Percentiles rank a stretch among this genome's conserved stretches.
phyloP scores from a whole-genome alignment of 2,888 invertebrate species.

The Acanthacorydalis orientalis region DNA sequence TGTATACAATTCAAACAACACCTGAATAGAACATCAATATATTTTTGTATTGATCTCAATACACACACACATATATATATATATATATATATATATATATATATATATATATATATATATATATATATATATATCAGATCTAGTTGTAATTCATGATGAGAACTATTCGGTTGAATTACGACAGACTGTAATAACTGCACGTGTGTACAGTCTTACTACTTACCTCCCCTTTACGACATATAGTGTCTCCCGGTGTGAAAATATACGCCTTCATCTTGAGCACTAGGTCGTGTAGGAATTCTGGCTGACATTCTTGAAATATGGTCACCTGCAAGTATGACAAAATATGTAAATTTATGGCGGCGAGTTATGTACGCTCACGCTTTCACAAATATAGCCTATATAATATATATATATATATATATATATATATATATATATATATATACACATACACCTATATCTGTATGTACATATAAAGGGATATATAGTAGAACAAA shows the following conservation, averaged over 20 bases:
- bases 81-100: too few relatives aligned
- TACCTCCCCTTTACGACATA: slow-evolving; percentile 70
- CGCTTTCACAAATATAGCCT: neutral
- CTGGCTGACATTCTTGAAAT: slow-evolving; percentile 94
- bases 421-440: neutral
- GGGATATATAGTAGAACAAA: too few relatives aligned
- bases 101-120: too few relatives aligned
- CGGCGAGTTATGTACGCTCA: neutral
- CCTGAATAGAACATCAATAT: too few relatives aligned
- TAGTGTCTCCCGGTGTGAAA: slow-evolving; percentile 93
- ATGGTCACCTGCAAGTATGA: slow-evolving; percentile 63
- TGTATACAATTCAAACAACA: too few relatives aligned
- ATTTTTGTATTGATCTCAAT: too few relatives aligned
- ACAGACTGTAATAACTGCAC: too few relatives aligned
- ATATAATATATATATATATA: neutral
- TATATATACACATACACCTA: neutral
- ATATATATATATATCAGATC: too few relatives aligned
- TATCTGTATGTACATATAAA: neutral
- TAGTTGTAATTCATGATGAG: too few relatives aligned
- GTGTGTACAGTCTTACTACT: neutral
- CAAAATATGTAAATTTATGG: slow-evolving; percentile 1
- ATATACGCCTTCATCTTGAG: slow-evolving; percentile 97
- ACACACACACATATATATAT: too few relatives aligned
- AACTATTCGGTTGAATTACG: too few relatives aligned
- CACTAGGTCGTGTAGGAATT: slow-evolving; percentile 90